Percentiles rank a stretch among this genome's conserved stretches.
Conservation (phyloP, 2,888 invertebrate species). For the Eudemis profundana region DNA sequence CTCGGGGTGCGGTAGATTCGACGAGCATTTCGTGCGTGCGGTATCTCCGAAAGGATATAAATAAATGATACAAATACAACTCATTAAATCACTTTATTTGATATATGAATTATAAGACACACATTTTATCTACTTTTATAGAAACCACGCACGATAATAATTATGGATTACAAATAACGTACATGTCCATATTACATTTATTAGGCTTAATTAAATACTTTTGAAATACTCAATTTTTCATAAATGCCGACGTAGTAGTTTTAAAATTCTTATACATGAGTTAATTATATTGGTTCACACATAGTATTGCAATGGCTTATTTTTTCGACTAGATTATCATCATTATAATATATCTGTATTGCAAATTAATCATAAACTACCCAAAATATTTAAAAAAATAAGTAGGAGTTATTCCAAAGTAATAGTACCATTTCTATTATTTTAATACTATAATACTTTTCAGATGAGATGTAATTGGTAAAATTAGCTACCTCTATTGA, state of each 20-base stretch:
- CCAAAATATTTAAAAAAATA: conserved; percentile 31
- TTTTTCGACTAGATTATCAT: conserved; percentile 83
- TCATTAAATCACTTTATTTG: conserved; percentile 62
- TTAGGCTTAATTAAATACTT: conserved; percentile 45
- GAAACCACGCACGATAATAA: conserved; percentile 68
- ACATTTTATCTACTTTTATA: conserved; percentile 58
- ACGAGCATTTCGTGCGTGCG: no score
- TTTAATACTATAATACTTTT: conserved; percentile 39
- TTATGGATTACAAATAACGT: conserved; percentile 48
- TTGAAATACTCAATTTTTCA: conserved; percentile 53
- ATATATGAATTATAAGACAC: conserved; percentile 66
- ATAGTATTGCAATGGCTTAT: conserved; percentile 83
- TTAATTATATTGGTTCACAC: conserved; percentile 51
- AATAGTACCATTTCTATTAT: conserved; percentile 43
- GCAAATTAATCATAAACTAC: conserved; percentile 53
- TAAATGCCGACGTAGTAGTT: conserved; percentile 64
- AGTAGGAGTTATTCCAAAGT: conserved; percentile 28
- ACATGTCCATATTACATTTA: conserved; percentile 44
- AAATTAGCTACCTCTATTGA: not conserved
- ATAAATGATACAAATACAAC: not conserved
- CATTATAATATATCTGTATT: conserved; percentile 78
- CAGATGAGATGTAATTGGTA: conserved; percentile 24
- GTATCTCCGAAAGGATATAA: not conserved
- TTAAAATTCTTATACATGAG: conserved; percentile 51
- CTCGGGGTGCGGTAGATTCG: no score